Conservation (phyloP, 64 coral and sea anemone species). For the Porites lutea region DNA sequence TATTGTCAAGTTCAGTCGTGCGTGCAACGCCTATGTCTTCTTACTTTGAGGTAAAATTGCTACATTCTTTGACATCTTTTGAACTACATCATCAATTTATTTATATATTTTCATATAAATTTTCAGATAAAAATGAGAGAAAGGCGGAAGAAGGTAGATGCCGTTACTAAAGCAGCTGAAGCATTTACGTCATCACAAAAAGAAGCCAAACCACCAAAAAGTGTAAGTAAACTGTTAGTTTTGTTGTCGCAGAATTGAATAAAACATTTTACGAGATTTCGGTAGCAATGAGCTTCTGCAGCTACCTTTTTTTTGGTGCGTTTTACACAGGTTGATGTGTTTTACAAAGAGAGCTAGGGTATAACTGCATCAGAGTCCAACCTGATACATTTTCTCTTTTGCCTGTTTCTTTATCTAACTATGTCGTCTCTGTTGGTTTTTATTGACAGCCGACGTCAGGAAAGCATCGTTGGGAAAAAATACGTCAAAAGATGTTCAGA, state of each 20-base stretch:
- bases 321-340: too few species aligned
- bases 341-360: too few species aligned
- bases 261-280: background rate
- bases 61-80: too few species aligned
- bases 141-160: conserved; percentile 1
- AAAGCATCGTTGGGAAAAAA: background rate
- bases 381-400: background rate
- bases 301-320: background rate
- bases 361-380: background rate
- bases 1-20: background rate
- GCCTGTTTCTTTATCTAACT: too few species aligned
- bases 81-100: too few species aligned
- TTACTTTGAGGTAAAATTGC: too few species aligned
- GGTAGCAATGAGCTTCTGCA: background rate
- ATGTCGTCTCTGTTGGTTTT: background rate
- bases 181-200: background rate
- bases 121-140: conserved; percentile 10
- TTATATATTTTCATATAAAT: too few species aligned
- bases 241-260: background rate
- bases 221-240: background rate
- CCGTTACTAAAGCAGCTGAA: background rate
- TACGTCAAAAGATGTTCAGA: background rate
- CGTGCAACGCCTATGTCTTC: too few species aligned
- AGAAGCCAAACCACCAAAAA: too few species aligned
- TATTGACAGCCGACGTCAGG: background rate